Evolutionary conservation across 2,888 invertebrate species (phyloP), one percentile per base, ranked within the genome.

Genomic region (Hypomecis punctinalis): DNA sequence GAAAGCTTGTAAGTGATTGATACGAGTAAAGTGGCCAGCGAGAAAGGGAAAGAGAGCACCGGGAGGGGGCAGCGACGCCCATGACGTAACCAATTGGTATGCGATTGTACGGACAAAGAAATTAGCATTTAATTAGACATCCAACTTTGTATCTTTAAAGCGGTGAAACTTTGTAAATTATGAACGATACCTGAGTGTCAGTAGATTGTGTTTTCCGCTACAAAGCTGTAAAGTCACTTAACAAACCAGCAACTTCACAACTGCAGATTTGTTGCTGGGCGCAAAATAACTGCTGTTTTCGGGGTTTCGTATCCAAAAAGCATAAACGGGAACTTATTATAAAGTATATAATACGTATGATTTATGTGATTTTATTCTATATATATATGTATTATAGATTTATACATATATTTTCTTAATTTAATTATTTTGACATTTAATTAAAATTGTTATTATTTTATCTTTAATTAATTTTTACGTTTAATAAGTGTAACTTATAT

Each of bases 81-180:
- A 84, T 89, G 89, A 90, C 86, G 90, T 89, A 88, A 90, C 82
- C 81, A 82, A 86, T 84, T 82, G 88, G 85, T 85, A 88, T 88
- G 86, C 84, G 82, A 83, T 84, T 79, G 82, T 82, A 78, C 78
- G 80, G 80, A 83, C 83, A 83, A 83, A 85, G 84, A 83, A 83
- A 83, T 83, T 81, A 81, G 75, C 75, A 77, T 76, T 66, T 74
- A 76, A 80, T 75, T 75, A 72, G 68, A 61, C 63, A 73, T 68
- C 68, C 61, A 67, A 67, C 66, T 66, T 62, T 48, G 66, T 68
- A 69, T 67, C 65, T 66, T 63, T 56, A 66, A 56, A 58, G 39
- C 46, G 36, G 46, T 57, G 59, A 67, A 68, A 63, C 61, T 61
- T 66, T 53, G 42, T 13, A 60, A 63, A 58, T 47, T 55, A 8